Base-by-base conservation (phyloP, 1,140 invertebrate genomes). In the Trinorchestia longiramus region DNA sequence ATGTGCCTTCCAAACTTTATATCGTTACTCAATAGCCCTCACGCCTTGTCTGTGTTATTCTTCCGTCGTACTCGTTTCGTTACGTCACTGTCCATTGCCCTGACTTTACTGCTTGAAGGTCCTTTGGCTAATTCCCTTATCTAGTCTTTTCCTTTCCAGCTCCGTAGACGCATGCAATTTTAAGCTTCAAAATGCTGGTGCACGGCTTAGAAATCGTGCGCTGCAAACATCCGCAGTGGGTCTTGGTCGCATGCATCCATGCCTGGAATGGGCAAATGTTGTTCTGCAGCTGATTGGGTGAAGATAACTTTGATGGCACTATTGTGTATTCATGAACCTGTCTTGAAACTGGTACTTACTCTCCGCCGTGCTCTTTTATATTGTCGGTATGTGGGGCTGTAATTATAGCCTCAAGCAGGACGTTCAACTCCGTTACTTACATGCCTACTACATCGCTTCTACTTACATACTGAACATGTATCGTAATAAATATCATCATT, bases 241-340 rank as follows among this genome's bases (percentile, higher is more conserved):
- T n/a, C 44, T 23, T 45, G 92, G 43, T 94, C 6, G 36, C 36
- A 43, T 40, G 92, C 92, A 90, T 47, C 41, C 92, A 45, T 19
- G 41, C 47, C n/a, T n/a, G 43, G 43, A 94, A 94, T 47, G 92
- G 41, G 11, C 92, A 45, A 47, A 45, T 94, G 44, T 94, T 94
- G 43, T 94, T 40, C 43, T 47, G 41, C 43, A 36, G 40, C 41
- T 45, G 92, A 94, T 94, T 45, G 43, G 44, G 92, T 45, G 43
- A 45, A 94, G 44, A 94, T 94, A 43, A 47, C 92, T 6, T 94
- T 94, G 92, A 94, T 45, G 44, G 43, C 43, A 94, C 44, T n/a
- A 47, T 94, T 94, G 92, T 45, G 92, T 47, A 94, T 94, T 40
- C 92, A 45, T 94, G 92, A 44, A 90, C 88, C 88, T 90, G 88